phyloP scores from a whole-genome alignment of 2,113 vertebrate genomes.

The Nothobranchius furzeri region DNA sequence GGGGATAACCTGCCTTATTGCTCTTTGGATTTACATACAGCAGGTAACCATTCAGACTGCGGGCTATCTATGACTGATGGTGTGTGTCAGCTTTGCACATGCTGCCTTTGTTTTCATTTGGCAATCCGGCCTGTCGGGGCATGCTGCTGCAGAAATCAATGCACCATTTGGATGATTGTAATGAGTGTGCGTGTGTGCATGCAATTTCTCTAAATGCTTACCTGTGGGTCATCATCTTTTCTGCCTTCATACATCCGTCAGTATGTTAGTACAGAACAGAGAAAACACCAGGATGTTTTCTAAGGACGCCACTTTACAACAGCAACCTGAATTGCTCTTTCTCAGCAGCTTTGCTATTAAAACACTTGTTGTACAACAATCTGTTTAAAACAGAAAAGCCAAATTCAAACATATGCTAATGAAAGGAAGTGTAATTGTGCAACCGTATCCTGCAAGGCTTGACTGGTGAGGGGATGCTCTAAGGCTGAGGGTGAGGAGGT shows the following conservation, averaged over 20 bases:
- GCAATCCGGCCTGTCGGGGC: slow-evolving; percentile 46
- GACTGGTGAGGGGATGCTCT: slow-evolving; percentile 25
- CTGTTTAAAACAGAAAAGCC: slow-evolving; percentile 49
- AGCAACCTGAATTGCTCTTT: slow-evolving; percentile 44
- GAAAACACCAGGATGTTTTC: slow-evolving; percentile 23
- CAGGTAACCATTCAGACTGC: slow-evolving; percentile 61
- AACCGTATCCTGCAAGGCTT: slow-evolving; percentile 30
- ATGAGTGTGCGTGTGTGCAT: slow-evolving; percentile 21
- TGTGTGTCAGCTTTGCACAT: slow-evolving; percentile 64
- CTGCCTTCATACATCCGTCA: slow-evolving; percentile 45
- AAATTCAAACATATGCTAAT: slow-evolving; percentile 56
- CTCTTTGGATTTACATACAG: slow-evolving; percentile 72
- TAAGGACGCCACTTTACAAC: slow-evolving; percentile 26
- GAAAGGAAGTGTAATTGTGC: slow-evolving; percentile 45
- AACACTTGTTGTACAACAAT: slow-evolving; percentile 52
- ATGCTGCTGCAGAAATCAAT: slow-evolving; percentile 58
- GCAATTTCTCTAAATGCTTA: slow-evolving; percentile 50
- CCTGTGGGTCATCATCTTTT: slow-evolving; percentile 59
- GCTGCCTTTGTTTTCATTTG: slow-evolving; percentile 70
- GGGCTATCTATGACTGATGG: slow-evolving; percentile 71
- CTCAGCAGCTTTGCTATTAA: slow-evolving; percentile 55
- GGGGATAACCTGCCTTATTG: slow-evolving; percentile 68
- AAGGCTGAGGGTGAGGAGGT: slow-evolving; percentile 17
- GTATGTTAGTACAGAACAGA: slow-evolving; percentile 21
- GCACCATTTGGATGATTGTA: slow-evolving; percentile 45